phyloP scores from a whole-genome alignment of 2,113 vertebrate genomes.

The Cygnus buccinator region DNA sequence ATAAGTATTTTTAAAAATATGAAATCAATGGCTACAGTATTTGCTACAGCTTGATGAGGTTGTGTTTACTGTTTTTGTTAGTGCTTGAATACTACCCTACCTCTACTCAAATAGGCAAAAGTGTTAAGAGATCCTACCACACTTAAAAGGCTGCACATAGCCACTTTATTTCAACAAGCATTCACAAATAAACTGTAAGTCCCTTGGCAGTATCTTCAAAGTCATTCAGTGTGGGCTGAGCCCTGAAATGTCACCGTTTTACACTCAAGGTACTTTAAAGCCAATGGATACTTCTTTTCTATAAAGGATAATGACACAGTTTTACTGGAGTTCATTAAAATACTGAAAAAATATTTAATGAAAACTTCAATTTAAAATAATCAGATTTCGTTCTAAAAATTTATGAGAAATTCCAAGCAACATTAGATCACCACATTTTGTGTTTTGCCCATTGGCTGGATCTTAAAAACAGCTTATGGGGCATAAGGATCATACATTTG shows the following conservation, averaged over 20 bases:
- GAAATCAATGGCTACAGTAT: neutral
- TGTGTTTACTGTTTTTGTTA: neutral
- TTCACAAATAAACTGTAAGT: neutral
- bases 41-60: neutral
- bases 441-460: neutral
- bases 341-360: neutral
- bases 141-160: neutral
- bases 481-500: neutral
- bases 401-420: neutral
- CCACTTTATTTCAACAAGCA: fast-evolving
- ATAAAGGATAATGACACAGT: neutral
- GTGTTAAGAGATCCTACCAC: neutral
- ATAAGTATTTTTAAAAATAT: neutral
- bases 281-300: neutral
- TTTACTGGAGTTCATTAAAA: neutral
- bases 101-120: neutral
- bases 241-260: neutral
- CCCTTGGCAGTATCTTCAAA: neutral
- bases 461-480: neutral
- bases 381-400: neutral
- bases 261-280: neutral
- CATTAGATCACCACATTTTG: neutral
- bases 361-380: neutral
- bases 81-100: neutral
- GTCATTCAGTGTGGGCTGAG: neutral